Base-by-base conservation (phyloP, 2,888 invertebrate genomes). In the Resseliella maxima region DNA sequence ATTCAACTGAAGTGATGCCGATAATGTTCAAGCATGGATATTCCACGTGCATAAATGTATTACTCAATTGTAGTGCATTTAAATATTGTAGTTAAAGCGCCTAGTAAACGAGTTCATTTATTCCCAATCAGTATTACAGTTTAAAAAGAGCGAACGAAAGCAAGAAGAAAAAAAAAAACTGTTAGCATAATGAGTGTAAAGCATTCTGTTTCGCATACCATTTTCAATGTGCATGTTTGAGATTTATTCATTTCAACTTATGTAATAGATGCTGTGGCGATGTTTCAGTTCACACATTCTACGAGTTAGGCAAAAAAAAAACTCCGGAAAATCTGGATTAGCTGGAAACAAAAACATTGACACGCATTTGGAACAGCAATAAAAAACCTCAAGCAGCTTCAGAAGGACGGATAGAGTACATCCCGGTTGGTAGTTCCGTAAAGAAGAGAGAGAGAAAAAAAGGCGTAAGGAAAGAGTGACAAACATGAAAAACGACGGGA, bases 291-390 rank as follows among this genome's bases (percentile, higher is more conserved):
- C 72, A 15, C n/a, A 72, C 15, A 59, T 59, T 59, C 24, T 59
- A 2, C 59, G 31, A 15, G 5, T 12, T 31, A 35, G 24, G n/a
- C 41, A 83, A 83, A 21, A 41, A 24, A 35, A 81, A 21, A 81
- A n/a, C n/a, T n/a, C n/a, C n/a, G 15, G 35, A 35, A 81, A 38
- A 24, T 24, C 41, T n/a, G 1, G 24, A 8, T 83, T 15, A 6
- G 12, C 18, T 41, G 85, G 45, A 85, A 85, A 85, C 45, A 85
- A 45, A 85, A 85, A 85, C 45, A 85, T 85, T 85, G 45, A 41
- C 46, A 85, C 85, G n/a, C 38, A 31, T 31, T 10, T 15, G 8
- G 8, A 15, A 50, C 8, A 15, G 46, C n/a, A 59, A 24, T 24
- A 15, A 59, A 59, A 59, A 59, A 59, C 6, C 5, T 59, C n/a